Evolutionary conservation across 2,888 invertebrate genomes (phyloP).

Genomic region (Ecdyonurus torrentis): DNA sequence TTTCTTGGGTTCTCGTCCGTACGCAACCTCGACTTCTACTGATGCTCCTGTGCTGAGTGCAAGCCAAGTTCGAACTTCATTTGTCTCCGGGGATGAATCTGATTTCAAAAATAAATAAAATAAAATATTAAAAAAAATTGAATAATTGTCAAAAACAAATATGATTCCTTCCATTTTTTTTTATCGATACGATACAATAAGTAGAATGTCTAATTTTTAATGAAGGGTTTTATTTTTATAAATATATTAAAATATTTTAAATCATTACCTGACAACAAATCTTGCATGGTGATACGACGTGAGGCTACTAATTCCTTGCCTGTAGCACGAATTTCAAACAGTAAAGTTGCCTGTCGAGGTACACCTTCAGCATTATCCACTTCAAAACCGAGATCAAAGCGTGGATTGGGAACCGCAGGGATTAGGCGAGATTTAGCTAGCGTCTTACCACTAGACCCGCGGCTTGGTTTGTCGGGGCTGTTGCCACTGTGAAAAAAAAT

Average conservation of each 20-base stretch:
- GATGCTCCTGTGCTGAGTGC: constrained; percentile 27
- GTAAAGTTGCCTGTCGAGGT: constrained; percentile 26
- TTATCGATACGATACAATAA: no score
- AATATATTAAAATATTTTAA: no score
- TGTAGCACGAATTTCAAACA: constrained; percentile 29
- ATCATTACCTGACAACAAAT: constrained; percentile 26
- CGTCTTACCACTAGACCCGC: constrained; percentile 22
- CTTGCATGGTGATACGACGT: constrained; percentile 26
- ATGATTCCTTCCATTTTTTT: no score
- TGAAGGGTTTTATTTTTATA: no score
- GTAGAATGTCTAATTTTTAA: no score
- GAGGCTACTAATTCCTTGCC: constrained; percentile 31
- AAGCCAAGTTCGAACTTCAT: constrained; percentile 26
- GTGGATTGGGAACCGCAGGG: constrained; percentile 27
- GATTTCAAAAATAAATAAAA: constrained; percentile 2
- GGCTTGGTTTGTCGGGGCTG: constrained; percentile 2
- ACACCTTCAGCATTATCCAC: constrained; percentile 25
- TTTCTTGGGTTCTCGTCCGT: constrained; percentile 24
- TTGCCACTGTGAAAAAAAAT: background rate
- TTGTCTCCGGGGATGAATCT: constrained; percentile 20
- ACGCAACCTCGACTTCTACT: constrained; percentile 25
- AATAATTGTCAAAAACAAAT: no score
- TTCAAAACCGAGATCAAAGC: constrained; percentile 29
- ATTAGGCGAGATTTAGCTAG: constrained; percentile 29
- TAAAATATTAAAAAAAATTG: background rate